Evolutionary conservation across 2,888 invertebrate species (phyloP).

Genomic region (Watsonalla binaria): DNA sequence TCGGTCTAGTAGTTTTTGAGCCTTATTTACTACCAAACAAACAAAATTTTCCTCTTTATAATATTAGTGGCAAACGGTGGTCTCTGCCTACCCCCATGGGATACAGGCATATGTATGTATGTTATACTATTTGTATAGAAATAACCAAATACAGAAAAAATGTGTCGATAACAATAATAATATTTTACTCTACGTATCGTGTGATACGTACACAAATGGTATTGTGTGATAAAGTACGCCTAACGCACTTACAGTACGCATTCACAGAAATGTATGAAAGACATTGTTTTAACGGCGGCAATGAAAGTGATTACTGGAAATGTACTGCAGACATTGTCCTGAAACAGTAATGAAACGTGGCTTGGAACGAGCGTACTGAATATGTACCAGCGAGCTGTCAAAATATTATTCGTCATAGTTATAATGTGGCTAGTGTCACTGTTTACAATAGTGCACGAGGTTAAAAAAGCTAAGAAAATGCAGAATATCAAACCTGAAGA

Average conservation of each 20-base stretch:
- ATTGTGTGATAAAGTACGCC: background rate
- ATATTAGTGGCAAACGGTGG: too few species aligned
- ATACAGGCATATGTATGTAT: too few species aligned
- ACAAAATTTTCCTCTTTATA: too few species aligned
- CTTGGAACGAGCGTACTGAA: background rate
- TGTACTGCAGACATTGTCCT: background rate
- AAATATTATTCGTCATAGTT: slow-evolving; percentile 26
- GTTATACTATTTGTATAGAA: too few species aligned
- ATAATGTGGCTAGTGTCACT: slow-evolving; percentile 41
- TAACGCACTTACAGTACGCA: background rate
- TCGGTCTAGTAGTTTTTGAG: too few species aligned
- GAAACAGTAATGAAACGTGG: background rate
- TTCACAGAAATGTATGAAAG: background rate
- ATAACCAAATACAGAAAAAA: too few species aligned
- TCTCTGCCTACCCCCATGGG: too few species aligned
- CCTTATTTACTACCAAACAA: too few species aligned
- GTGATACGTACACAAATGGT: background rate
- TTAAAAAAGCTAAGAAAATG: slow-evolving; percentile 10
- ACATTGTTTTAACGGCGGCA: background rate
- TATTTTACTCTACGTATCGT: too few species aligned
- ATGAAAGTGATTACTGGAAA: background rate
- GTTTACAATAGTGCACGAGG: slow-evolving; percentile 32
- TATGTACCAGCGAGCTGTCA: slow-evolving; percentile 20
- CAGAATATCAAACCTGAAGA: background rate
- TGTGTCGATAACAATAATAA: too few species aligned